Base-by-base conservation (phyloP, 2,888 invertebrate genomes). In the Ptilodon capucinus region DNA sequence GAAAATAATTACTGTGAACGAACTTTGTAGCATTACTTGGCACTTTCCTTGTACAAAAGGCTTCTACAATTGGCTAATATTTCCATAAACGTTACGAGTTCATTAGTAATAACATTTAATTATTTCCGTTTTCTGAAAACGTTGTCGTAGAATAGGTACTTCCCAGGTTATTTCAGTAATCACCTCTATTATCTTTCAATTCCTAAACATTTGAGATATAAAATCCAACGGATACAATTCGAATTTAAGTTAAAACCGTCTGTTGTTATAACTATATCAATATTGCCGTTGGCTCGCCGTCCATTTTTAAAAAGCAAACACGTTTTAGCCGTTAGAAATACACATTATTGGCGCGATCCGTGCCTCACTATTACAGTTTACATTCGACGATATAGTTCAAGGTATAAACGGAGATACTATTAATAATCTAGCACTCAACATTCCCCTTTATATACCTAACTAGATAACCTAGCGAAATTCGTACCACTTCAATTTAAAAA, bases 301-400 rank as follows among this genome's bases (percentile, higher is more conserved):
- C 11, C 32, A 51, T 57, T 50, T 11, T 54, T 51, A 54, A 68
- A 72, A 69, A 60, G 60, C 57, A 69, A 72, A 67, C 59, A 66
- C 40, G 54, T 64, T 70, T 67, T 64, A 61, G 57, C 68, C 49
- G 64, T 66, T 70, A 64, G 64, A 68, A 71, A 71, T 73, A 73
- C 71, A 81, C 72, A 84, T 84, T 81, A 84, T 80, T 71, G 76
- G 67, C 56, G 62, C 79, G 76, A 78, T 76, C 78, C 74, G 66
- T 68, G 72, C 75, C 70, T 68, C 72, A 71, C 76, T 79, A 77
- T 81, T 76, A 81, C 79, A 80, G 79, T 82, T 81, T 81, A 81
- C 76, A 78, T 80, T 79, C 60, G 60, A 47, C 48, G 43, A 46
- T 51, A 45, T 46, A 61, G 65, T 53, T 0, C 51, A 74, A 74